Evolutionary conservation across 2,797 vertebrate genomes (phyloP).

Genomic region (Enteromius treurensis): DNA sequence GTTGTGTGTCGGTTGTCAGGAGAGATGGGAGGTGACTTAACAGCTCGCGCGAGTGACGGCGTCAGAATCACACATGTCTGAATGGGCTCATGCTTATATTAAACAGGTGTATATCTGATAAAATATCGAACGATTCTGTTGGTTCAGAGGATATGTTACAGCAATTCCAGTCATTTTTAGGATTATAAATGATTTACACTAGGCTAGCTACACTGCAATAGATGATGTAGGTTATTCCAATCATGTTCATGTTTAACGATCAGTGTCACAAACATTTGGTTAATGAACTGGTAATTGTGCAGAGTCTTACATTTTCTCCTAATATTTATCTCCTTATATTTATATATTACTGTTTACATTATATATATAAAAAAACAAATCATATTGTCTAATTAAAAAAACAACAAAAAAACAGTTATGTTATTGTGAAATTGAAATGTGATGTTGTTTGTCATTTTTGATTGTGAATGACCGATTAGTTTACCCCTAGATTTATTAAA

Average conservation of each 20-base stretch:
- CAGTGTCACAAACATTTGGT: not conserved
- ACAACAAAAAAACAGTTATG: too few species aligned
- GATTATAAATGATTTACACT: not conserved
- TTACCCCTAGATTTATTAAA: not conserved
- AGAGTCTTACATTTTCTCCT: not conserved
- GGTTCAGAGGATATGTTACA: not conserved
- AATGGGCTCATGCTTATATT: not conserved
- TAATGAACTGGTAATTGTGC: not conserved
- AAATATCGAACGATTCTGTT: not conserved
- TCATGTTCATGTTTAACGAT: not conserved
- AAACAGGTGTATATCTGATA: not conserved
- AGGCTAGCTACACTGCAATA: not conserved
- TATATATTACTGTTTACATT: not conserved
- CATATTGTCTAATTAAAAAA: not conserved
- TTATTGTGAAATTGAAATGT: not conserved
- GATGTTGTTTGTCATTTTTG: not conserved
- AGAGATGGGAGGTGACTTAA: constrained; percentile 9
- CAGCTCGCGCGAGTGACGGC: not conserved
- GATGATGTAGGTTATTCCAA: not conserved
- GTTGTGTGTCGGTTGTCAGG: not conserved
- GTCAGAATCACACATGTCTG: not conserved
- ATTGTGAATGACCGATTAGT: not conserved
- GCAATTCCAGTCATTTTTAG: not conserved
- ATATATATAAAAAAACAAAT: not conserved
- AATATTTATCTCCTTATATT: not conserved